Evolutionary conservation across 2,113 vertebrate genomes (phyloP), one percentile per base, ranked within the genome.

Genomic region (Planiliza haematocheilus): DNA sequence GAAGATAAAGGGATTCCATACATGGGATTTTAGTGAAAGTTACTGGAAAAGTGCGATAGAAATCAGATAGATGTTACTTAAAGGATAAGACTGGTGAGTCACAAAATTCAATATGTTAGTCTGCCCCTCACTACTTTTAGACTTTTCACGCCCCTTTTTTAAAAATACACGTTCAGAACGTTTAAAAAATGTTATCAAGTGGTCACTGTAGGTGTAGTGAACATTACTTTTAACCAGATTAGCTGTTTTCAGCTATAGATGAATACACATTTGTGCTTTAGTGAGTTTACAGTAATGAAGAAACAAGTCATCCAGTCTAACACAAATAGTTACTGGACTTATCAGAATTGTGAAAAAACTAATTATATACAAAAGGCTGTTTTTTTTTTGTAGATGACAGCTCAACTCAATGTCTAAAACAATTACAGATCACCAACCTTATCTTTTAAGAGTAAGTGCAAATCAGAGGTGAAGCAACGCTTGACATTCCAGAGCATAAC

Each of bases 341-440:
- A 30, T 30, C 24, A 30, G 24, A 30, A 30, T 30, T 30, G 24
- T 2, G 24, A 30, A 30, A 30, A 30, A 30, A 30, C n/a, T n/a
- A n/a, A n/a, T n/a, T n/a, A n/a, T n/a, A n/a, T n/a, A n/a, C n/a
- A n/a, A n/a, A n/a, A n/a, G n/a, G n/a, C n/a, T n/a, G n/a, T n/a
- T n/a, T n/a, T n/a, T n/a, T n/a, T n/a, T n/a, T n/a, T n/a, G n/a
- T n/a, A 30, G 24, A 30, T 30, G 2, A 30, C 2, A 30, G 24
- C 24, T 30, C 24, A 30, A 5, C 24, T 30, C 24, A 30, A 5
- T 30, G 24, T 30, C 24, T 5, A 30, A 30, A 30, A 30, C 24
- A 30, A 30, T 5, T 14, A 34, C 10, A 59, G 45, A 73, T 34
- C 49, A 78, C 70, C 74, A 73, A 52, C 4, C 53, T 74, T 49